phyloP scores from a whole-genome alignment of 1,140 invertebrate genomes.

The Steinernema khuongi region DNA sequence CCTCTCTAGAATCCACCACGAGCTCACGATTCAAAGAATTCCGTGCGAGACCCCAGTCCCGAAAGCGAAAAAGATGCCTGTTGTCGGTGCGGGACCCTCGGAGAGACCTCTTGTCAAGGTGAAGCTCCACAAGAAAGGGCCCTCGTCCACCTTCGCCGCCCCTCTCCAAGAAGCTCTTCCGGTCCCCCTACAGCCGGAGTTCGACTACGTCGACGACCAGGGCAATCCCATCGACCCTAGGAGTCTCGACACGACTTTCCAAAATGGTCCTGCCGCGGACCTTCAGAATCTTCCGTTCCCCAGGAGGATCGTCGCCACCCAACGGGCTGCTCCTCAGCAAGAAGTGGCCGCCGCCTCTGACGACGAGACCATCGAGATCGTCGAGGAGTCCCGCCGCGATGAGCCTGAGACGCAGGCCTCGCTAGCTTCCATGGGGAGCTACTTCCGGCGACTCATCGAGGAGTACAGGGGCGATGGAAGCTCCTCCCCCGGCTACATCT shows the following conservation, averaged over 20 bases:
- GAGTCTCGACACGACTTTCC: background rate
- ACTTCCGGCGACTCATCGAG: background rate
- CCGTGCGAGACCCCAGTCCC: background rate
- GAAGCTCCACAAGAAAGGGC: background rate
- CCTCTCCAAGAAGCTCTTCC: background rate
- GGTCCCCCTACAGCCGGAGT: background rate
- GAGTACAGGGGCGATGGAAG: background rate
- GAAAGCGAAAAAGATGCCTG: background rate
- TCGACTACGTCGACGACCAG: background rate
- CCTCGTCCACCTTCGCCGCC: background rate
- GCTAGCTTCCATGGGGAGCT: background rate
- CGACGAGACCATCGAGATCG: background rate
- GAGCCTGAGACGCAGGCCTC: background rate
- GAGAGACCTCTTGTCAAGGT: background rate
- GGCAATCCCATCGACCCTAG: background rate
- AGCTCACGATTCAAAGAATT: constrained; percentile 2
- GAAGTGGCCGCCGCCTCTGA: constrained; percentile 9
- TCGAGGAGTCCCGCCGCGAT: background rate
- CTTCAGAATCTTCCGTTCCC: background rate
- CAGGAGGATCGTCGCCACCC: too few relatives aligned
- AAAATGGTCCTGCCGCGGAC: background rate
- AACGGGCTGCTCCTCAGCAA: background rate
- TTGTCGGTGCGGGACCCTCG: background rate
- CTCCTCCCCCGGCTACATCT: background rate
- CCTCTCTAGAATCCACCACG: background rate